Evolutionary conservation across 2,113 vertebrate genomes (phyloP).

Genomic region (Typhlomys cinereus): DNA sequence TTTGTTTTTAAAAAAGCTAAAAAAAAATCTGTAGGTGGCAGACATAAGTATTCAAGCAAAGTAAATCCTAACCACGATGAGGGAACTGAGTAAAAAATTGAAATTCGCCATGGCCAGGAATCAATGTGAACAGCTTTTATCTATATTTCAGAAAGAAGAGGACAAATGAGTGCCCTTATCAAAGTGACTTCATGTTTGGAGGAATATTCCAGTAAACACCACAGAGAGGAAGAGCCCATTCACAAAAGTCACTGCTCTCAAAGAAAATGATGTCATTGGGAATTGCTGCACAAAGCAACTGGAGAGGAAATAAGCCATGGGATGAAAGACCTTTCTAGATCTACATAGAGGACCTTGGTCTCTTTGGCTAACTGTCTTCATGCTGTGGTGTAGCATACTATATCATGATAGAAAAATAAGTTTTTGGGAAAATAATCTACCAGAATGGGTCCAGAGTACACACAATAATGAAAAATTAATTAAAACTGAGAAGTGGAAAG

Average conservation of each 20-base stretch:
- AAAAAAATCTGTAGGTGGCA: neutral
- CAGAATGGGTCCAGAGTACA: neutral
- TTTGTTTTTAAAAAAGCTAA: neutral
- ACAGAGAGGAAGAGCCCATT: neutral
- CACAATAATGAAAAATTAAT: too few species aligned
- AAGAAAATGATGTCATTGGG: neutral
- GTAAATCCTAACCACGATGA: neutral
- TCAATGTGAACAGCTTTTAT: too few species aligned
- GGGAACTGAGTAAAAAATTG: neutral
- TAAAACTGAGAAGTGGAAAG: neutral
- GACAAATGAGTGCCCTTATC: neutral
- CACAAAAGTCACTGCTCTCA: neutral
- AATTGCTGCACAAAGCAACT: neutral
- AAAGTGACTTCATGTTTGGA: neutral
- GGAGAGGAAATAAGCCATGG: neutral
- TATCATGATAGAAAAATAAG: neutral
- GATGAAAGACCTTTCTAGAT: neutral
- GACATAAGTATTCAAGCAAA: neutral
- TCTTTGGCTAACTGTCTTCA: neutral
- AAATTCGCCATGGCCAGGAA: neutral
- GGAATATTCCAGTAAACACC: neutral
- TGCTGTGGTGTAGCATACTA: fast-evolving
- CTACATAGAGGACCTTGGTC: fast-evolving
- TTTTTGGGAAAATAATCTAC: neutral
- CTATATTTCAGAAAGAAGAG: neutral